Evolutionary conservation across 2,888 invertebrate genomes (phyloP), one percentile per base, ranked within the genome.

Genomic region (Cecidostiba fungosa): DNA sequence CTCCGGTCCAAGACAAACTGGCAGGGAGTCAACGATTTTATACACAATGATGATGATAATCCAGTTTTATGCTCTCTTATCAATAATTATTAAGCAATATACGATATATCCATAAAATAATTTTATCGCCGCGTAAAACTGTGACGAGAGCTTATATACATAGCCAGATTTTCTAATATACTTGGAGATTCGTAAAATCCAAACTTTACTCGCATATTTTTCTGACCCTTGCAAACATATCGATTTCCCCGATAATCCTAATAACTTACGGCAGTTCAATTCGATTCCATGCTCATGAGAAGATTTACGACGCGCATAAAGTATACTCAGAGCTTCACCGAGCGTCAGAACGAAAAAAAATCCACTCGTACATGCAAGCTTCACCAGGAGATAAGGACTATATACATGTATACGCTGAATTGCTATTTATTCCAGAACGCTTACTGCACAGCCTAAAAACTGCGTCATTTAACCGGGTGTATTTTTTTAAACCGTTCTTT

Each of bases 391-490:
- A 72, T 72, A 43, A 70, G 70, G 36, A 23, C 54, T 1, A 6
- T 59, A 23, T n/a, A 59, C n/a, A 47, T 14, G n/a, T 5, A 23
- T 32, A 4, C 32, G 70, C 43, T 16, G 72, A 43, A 72, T 72
- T 23, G 72, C 72, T 72, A 72, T 43, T 72, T 43, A 72, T 39
- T 66, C 29, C 66, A 29, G 1, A 14, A 66, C 8, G 59, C 59
- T 59, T 59, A 12, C 29, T 4, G 2, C 26, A 8, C 39, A 16
- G 10, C 19, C 39, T 66, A 8, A 0, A 3, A 0, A 3, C n/a
- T 66, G 72, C 72, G 72, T 72, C 72, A 39, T 72, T 72, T 39
- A 72, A 39, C 39, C 23, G 10, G n/a, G 36, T 0, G 36, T 70
- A 19, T 23, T 59, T 59, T 59, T 59, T 59, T 3, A 10, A 10